phyloP scores from a whole-genome alignment of 1,140 invertebrate genomes.

The Scylla paramamosain region DNA sequence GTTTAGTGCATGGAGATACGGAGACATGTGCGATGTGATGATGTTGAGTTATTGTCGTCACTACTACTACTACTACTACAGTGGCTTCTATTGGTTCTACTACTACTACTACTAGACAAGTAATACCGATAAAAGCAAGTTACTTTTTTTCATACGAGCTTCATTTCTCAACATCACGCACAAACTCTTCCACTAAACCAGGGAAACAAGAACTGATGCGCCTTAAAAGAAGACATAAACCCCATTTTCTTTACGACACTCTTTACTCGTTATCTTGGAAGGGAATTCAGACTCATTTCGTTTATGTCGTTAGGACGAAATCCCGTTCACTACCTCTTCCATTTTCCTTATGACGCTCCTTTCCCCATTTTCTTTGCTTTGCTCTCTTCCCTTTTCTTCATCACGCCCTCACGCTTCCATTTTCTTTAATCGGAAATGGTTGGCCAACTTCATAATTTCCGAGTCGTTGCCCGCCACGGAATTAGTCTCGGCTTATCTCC shows the following conservation, averaged over 20 bases:
- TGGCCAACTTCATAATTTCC: neutral
- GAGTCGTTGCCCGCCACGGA: neutral
- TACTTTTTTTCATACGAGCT: neutral
- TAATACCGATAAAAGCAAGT: neutral
- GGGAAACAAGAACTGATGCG: neutral
- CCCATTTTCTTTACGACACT: neutral
- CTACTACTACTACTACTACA: neutral
- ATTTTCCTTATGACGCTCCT: neutral
- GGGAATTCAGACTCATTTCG: neutral
- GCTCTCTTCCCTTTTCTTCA: neutral
- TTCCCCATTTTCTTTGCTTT: neutral
- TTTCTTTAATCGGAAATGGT: constrained; percentile 3
- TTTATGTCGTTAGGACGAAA: neutral
- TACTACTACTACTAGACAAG: neutral
- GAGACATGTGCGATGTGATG: too few relatives aligned
- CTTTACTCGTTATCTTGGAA: neutral
- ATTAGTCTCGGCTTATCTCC: neutral
- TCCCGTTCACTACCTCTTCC: neutral
- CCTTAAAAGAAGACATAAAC: neutral
- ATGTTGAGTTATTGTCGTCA: too few relatives aligned
- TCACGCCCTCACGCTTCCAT: neutral
- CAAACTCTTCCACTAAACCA: neutral
- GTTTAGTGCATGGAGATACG: too few relatives aligned
- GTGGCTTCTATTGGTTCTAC: neutral
- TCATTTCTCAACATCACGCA: neutral